Conservation (phyloP, 2,113 vertebrate genomes). For the Hemiscyllium ocellatum region DNA sequence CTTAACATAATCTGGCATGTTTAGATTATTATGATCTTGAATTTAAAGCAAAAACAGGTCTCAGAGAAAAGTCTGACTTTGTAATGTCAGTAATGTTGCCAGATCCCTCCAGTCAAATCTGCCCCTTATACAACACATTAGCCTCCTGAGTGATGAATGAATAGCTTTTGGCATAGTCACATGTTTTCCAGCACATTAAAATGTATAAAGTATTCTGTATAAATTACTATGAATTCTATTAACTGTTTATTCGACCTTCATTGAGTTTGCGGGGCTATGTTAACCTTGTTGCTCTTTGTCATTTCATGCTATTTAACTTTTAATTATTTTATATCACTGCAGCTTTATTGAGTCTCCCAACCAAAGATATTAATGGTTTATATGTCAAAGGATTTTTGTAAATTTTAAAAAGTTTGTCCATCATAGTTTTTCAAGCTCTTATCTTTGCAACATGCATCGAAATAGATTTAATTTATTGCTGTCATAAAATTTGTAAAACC, state of each 20-base stretch:
- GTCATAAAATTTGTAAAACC: neutral
- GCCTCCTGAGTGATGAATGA: slow-evolving; percentile 33
- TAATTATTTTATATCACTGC: slow-evolving; percentile 25
- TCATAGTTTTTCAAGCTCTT: neutral
- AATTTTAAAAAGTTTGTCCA: neutral
- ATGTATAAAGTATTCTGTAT: slow-evolving; percentile 36
- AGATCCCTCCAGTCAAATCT: slow-evolving; percentile 32
- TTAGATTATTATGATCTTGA: neutral
- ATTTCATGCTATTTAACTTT: slow-evolving; percentile 32
- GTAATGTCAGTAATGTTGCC: slow-evolving; percentile 17
- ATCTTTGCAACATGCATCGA: neutral
- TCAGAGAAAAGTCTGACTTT: slow-evolving; percentile 24
- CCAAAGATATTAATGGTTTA: slow-evolving; percentile 2
- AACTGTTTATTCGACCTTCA: slow-evolving; percentile 38
- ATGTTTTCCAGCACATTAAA: slow-evolving; percentile 26
- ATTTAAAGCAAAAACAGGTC: neutral
- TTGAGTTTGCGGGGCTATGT: neutral
- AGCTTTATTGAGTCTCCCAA: slow-evolving; percentile 27
- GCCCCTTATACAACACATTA: slow-evolving; percentile 1
- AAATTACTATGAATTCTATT: slow-evolving; percentile 35
- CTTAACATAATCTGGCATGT: neutral
- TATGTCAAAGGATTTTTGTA: neutral
- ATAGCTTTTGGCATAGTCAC: slow-evolving; percentile 30
- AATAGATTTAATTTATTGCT: neutral
- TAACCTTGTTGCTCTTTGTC: slow-evolving; percentile 29